Evolutionary conservation across 2,888 invertebrate genomes (phyloP).

Genomic region (Mechanitis messenoides): DNA sequence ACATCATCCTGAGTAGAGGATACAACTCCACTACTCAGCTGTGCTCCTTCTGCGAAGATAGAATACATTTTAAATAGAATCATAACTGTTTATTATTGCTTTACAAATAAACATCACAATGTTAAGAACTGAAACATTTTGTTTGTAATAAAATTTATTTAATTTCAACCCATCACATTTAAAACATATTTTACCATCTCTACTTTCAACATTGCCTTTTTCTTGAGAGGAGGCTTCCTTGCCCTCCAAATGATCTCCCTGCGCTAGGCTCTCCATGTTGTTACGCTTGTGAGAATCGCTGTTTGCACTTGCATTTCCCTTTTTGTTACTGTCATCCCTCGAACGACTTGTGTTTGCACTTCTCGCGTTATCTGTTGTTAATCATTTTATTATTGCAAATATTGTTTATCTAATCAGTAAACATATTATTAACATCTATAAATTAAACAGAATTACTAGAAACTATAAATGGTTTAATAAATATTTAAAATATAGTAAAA

Average conservation of each 20-base stretch:
- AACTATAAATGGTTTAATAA: too few relatives aligned
- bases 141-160: too few relatives aligned
- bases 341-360: slow-evolving; percentile 55
- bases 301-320: slow-evolving; percentile 62
- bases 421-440: too few relatives aligned
- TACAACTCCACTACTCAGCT: slow-evolving; percentile 60
- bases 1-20: slow-evolving; percentile 64
- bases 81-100: too few relatives aligned
- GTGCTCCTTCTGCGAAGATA: slow-evolving; percentile 33
- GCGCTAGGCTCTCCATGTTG: slow-evolving; percentile 71
- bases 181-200: slow-evolving; percentile 47
- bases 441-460: too few relatives aligned
- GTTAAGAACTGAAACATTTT: too few relatives aligned
- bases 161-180: too few relatives aligned
- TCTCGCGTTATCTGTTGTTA: slow-evolving; percentile 65
- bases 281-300: slow-evolving; percentile 56
- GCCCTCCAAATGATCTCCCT: slow-evolving; percentile 63
- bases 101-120: too few relatives aligned
- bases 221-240: slow-evolving; percentile 60
- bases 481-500: too few relatives aligned
- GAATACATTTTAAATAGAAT: neutral
- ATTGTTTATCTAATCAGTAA: neutral
- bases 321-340: slow-evolving; percentile 70
- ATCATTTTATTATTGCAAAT: slow-evolving; percentile 9
- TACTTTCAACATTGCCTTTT: slow-evolving; percentile 50